These are phyloP conservation scores for Calliphora vicina DNA, from an alignment of 1,140 invertebrate species.

Conservation along the genomic window DNA sequence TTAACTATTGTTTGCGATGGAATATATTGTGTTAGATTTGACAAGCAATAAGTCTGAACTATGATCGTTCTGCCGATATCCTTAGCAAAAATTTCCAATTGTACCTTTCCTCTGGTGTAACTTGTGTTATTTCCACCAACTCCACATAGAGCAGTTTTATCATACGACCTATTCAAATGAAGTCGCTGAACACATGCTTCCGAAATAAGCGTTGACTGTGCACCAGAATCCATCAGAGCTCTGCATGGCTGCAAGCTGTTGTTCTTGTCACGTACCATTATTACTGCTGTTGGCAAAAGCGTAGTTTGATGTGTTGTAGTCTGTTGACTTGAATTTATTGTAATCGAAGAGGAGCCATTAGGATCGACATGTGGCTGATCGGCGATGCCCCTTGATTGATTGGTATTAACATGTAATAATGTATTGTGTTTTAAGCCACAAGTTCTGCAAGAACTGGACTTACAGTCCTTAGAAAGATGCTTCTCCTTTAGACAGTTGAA, in stretches of 20 bases:
- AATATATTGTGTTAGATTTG: slow-evolving; percentile 7
- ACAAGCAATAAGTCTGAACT: not conserved
- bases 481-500: not conserved
- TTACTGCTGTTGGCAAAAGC: slow-evolving; percentile 14
- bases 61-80: not conserved
- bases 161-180: not conserved
- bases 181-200: slow-evolving; percentile 27
- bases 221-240: slow-evolving; percentile 15
- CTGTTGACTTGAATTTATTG: not conserved
- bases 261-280: not conserved
- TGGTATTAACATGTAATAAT: not conserved
- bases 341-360: not conserved
- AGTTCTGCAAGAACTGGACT: not conserved
- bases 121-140: not conserved
- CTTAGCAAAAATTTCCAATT: not conserved
- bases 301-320: not conserved
- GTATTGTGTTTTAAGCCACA: not conserved
- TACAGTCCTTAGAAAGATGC: not conserved
- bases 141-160: not conserved
- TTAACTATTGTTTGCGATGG: not conserved
- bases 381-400: too few relatives aligned
- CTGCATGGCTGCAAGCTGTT: not conserved
- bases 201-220: slow-evolving; percentile 20
- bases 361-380: not conserved
- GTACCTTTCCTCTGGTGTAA: not conserved